Evolutionary conservation across 2,888 invertebrate species (phyloP).

Genomic region (Catocala nupta): DNA sequence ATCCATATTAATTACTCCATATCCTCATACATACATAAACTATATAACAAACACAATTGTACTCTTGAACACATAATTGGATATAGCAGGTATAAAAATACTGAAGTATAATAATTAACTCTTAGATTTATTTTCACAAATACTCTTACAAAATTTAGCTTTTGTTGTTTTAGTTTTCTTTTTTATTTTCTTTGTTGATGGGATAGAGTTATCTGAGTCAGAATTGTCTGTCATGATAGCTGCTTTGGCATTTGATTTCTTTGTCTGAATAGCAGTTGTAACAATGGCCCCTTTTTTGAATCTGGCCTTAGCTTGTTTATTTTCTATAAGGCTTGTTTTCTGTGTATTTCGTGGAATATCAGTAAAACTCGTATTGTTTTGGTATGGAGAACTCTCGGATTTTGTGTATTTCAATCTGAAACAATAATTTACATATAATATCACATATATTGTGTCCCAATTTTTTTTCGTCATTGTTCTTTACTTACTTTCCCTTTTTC

Average conservation of each 20-base stretch:
- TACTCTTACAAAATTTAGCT: slow-evolving; percentile 66
- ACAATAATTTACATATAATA: slow-evolving; percentile 23
- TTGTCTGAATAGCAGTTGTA: slow-evolving; percentile 85
- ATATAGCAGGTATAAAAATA: no score
- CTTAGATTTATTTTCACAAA: slow-evolving; percentile 69
- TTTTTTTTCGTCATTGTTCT: neutral
- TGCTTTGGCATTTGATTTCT: slow-evolving; percentile 67
- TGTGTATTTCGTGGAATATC: slow-evolving; percentile 77
- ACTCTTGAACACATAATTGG: no score
- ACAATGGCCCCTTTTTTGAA: slow-evolving; percentile 89
- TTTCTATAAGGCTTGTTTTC: slow-evolving; percentile 62
- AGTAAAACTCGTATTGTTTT: slow-evolving; percentile 79
- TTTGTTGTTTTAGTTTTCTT: slow-evolving; percentile 78
- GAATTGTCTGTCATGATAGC: slow-evolving; percentile 72
- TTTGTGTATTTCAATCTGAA: slow-evolving; percentile 80
- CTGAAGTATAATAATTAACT: slow-evolving; percentile 44
- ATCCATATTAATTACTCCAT: no score
- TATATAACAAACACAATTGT: no score
- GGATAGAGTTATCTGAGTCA: slow-evolving; percentile 81
- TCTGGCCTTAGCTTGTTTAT: slow-evolving; percentile 73
- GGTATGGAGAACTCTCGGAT: slow-evolving; percentile 72
- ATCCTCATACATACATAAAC: no score
- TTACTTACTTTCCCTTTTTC: slow-evolving; percentile 83
- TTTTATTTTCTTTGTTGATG: slow-evolving; percentile 76
- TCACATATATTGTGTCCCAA: neutral